phyloP scores from a whole-genome alignment of 2,797 vertebrate species.

The Potorous gilbertii region DNA sequence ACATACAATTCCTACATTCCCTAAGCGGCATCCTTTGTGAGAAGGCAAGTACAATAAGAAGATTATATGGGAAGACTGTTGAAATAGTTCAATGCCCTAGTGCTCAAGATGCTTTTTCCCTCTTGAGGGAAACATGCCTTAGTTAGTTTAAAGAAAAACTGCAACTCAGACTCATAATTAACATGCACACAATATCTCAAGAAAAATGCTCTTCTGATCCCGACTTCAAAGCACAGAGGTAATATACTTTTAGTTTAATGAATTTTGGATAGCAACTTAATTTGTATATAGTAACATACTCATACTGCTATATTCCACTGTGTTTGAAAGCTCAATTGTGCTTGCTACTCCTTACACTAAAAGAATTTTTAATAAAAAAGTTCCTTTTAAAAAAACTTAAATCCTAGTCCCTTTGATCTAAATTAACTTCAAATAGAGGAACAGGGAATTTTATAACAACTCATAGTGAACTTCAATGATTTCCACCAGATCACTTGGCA shows the following conservation, averaged over 20 bases:
- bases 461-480: conserved; percentile 25
- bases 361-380: conserved; percentile 48
- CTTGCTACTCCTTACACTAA: background rate
- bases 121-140: background rate
- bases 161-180: conserved; percentile 27
- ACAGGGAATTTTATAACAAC: conserved; percentile 34
- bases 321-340: conserved; percentile 33
- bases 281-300: conserved; percentile 8
- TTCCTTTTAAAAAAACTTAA: conserved; percentile 52
- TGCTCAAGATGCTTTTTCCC: background rate
- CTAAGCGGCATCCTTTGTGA: background rate
- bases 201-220: conserved; percentile 33
- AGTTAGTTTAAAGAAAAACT: conserved; percentile 48
- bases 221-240: conserved; percentile 48
- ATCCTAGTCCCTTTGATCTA: conserved; percentile 30
- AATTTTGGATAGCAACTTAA: conserved; percentile 48
- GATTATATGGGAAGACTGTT: background rate
- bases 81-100: background rate
- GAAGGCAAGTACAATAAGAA: background rate
- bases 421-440: conserved; percentile 41
- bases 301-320: conserved; percentile 31
- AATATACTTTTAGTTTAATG: conserved; percentile 7
- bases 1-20: background rate
- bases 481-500: conserved; percentile 8
- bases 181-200: background rate